phyloP scores from a whole-genome alignment of 2,113 vertebrate species.

The Archocentrus centrarchus region DNA sequence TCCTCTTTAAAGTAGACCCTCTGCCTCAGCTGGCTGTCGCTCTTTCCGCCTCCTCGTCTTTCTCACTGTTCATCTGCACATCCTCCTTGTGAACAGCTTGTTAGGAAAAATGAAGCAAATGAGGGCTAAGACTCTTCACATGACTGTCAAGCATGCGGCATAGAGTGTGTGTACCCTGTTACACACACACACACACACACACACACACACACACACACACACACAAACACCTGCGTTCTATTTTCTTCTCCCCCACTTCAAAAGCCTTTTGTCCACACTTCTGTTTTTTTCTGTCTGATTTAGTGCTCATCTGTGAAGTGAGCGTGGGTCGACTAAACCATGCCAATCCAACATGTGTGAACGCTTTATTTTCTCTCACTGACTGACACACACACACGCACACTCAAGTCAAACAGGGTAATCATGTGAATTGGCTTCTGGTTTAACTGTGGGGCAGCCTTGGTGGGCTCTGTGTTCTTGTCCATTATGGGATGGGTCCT shows the following conservation, averaged over 20 bases:
- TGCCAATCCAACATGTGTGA: neutral
- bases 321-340: neutral
- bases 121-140: constrained; percentile 68
- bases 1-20: neutral
- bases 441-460: constrained; percentile 36
- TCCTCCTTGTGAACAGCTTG: constrained; percentile 35
- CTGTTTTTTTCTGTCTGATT: constrained; percentile 9
- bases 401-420: constrained; percentile 4
- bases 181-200: neutral
- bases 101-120: constrained; percentile 38
- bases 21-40: neutral
- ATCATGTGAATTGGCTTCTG: constrained; percentile 50
- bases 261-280: neutral
- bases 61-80: neutral
- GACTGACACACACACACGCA: neutral
- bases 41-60: neutral
- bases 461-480: constrained; percentile 48
- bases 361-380: constrained; percentile 1
- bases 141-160: constrained; percentile 41
- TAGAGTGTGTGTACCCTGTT: neutral
- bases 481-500: constrained; percentile 64
- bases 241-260: constrained; percentile 18
- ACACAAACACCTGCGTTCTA: constrained; percentile 29
- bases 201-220: too few species aligned
- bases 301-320: constrained; percentile 14